Conservation (phyloP, 2,888 invertebrate species). For the Anaspis maculata region DNA sequence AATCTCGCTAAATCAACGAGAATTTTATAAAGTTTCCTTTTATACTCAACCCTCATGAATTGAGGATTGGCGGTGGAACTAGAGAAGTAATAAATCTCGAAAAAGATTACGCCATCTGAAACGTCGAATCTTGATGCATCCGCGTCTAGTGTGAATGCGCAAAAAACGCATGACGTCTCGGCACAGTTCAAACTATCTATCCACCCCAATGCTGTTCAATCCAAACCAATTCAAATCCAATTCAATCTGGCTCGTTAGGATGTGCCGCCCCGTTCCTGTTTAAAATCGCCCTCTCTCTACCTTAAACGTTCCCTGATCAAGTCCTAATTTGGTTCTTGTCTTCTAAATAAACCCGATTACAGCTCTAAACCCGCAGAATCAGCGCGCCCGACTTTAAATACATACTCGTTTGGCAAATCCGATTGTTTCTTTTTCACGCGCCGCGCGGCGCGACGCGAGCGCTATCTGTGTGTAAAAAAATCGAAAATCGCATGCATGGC, state of each 20-base stretch:
- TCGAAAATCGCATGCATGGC: too few species aligned
- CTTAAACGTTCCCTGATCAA: conserved; percentile 40
- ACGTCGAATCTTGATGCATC: too few species aligned
- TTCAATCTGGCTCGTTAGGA: conserved; percentile 40
- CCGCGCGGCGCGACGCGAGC: too few species aligned
- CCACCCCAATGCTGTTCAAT: conserved; percentile 39
- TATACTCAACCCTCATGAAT: too few species aligned
- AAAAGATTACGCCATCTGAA: too few species aligned
- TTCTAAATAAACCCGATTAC: conserved; percentile 39
- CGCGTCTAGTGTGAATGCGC: neutral
- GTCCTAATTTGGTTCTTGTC: conserved; percentile 41
- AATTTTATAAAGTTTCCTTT: too few species aligned
- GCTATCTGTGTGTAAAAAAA: too few species aligned
- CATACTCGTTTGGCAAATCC: conserved; percentile 22
- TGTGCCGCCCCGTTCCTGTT: conserved; percentile 38
- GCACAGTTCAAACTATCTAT: conserved; percentile 28
- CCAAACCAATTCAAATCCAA: conserved; percentile 42
- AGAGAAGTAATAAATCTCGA: neutral
- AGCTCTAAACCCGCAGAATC: conserved; percentile 23
- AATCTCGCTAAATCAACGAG: too few species aligned
- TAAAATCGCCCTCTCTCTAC: conserved; percentile 35
- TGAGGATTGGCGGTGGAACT: too few species aligned
- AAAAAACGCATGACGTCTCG: conserved; percentile 6
- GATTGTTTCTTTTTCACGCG: neutral
- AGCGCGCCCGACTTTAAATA: conserved; percentile 17